A percentile compares a stretch with the other conserved stretches of the same genome.
phyloP scores from a whole-genome alignment of 2,888 invertebrate genomes.

The Cyclophora punctaria region DNA sequence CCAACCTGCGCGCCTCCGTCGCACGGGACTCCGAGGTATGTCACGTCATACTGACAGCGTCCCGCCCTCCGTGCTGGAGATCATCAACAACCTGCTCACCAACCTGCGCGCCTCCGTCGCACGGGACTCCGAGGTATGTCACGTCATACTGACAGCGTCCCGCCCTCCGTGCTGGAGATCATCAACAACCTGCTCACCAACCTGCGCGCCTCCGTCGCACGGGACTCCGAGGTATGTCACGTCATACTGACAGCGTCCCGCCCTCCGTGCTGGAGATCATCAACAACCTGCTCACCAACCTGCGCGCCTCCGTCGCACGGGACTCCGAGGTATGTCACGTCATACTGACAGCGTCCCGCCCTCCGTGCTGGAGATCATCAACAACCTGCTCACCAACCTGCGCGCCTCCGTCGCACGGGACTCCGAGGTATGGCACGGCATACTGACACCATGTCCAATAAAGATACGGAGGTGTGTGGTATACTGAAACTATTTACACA shows the following conservation, averaged over 20 bases:
- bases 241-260: conserved; percentile 52
- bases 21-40: conserved; percentile 78
- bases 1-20: conserved; percentile 93
- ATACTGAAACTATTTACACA: too few species aligned
- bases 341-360: conserved; percentile 75
- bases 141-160: conserved; percentile 30
- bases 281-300: conserved; percentile 94
- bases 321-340: conserved; percentile 71
- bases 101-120: conserved; percentile 93
- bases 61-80: conserved; percentile 97
- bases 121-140: conserved; percentile 75
- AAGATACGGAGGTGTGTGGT: too few species aligned
- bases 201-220: conserved; percentile 89
- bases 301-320: conserved; percentile 89
- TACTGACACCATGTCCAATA: conserved; percentile 44
- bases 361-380: conserved; percentile 97
- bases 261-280: conserved; percentile 98
- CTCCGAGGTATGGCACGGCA: conserved; percentile 62
- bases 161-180: conserved; percentile 97
- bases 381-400: conserved; percentile 94
- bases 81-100: conserved; percentile 96
- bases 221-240: conserved; percentile 74
- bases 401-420: conserved; percentile 89
- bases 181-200: conserved; percentile 97
- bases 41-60: too few species aligned